Evolutionary conservation across 2,113 vertebrate genomes (phyloP).

Genomic region (Eulacestoma nigropectus): DNA sequence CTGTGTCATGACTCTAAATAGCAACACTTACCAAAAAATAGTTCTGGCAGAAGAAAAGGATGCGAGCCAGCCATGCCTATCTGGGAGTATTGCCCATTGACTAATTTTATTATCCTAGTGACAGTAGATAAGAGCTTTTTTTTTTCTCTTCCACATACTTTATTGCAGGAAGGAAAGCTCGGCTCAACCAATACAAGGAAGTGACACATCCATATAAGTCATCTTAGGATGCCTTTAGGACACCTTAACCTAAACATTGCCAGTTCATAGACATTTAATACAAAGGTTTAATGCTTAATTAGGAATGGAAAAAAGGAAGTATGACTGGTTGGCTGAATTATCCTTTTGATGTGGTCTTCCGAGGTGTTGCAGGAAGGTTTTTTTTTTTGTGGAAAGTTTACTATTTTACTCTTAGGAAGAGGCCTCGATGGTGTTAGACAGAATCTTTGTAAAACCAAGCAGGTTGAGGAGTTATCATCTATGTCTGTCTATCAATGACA

Average conservation of each 20-base stretch:
- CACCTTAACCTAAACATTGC: constrained; percentile 42
- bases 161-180: constrained; percentile 62
- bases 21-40: constrained; percentile 41
- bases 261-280: constrained; percentile 33
- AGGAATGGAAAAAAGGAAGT: background rate
- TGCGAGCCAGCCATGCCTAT: constrained; percentile 12
- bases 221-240: constrained; percentile 41
- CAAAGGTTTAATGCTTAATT: constrained; percentile 21
- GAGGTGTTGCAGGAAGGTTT: background rate
- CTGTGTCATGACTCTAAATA: constrained; percentile 1
- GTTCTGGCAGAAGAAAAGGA: constrained; percentile 20
- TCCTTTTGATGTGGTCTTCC: background rate
- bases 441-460: background rate
- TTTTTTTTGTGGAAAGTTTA: background rate
- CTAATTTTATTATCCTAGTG: constrained; percentile 55
- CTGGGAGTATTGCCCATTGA: constrained; percentile 8
- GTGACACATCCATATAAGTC: constrained; percentile 60
- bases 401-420: background rate
- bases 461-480: background rate
- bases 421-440: background rate
- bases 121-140: constrained; percentile 30
- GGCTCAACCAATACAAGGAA: constrained; percentile 19
- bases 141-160: constrained; percentile 46
- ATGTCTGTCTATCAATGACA: rapidly evolving
- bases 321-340: background rate